Evolutionary conservation across 2,113 vertebrate species (phyloP), one percentile per base, ranked within the genome.

Genomic region (Otis tarda): DNA sequence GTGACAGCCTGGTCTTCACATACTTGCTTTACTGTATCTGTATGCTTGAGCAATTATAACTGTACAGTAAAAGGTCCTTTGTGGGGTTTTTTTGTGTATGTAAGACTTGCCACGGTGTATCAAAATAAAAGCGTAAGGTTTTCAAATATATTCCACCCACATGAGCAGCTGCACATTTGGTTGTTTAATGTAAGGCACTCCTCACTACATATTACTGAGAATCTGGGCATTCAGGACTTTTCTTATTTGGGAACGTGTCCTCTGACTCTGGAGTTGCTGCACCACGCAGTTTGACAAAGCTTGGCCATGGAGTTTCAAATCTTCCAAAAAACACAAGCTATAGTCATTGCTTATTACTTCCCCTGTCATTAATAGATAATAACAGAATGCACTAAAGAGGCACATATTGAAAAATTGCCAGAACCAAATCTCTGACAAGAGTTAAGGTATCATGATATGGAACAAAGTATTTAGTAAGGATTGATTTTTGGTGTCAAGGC

Each of bases 111-210:
- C 37, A 79, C 24, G 55, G 28, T 25, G 12, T 56, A 81, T 47
- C 10, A 80, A 63, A 88, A 84, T 60, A 93, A 93, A 94, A 94
- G 43, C 21, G 75, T 59, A 83, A 12, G 7, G 33, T 77, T 85
- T 87, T 86, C 41, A 81, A 70, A 21, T 35, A 87, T 68, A 87
- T 87, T 76, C 39, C 65, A 95, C n/a, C 45, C 71, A 71, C 23
- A 85, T 1, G 3, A 87, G 37, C 41, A 93, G 59, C 24, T 71
- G n/a, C 22, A 71, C 4, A 59, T 57, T 71, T 67, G 10, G 60
- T 16, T 63, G 7, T 59, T 84, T 68, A 56, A 35, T 28, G 15
- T 11, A 76, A 79, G 9, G 14, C 12, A 55, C 4, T 63, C 14
- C 39, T 53, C n/a, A 52, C 18, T 45, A 52, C 27, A 8, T n/a